Base-by-base conservation (phyloP, 2,113 vertebrate species). In the Prunella fulvescens region DNA sequence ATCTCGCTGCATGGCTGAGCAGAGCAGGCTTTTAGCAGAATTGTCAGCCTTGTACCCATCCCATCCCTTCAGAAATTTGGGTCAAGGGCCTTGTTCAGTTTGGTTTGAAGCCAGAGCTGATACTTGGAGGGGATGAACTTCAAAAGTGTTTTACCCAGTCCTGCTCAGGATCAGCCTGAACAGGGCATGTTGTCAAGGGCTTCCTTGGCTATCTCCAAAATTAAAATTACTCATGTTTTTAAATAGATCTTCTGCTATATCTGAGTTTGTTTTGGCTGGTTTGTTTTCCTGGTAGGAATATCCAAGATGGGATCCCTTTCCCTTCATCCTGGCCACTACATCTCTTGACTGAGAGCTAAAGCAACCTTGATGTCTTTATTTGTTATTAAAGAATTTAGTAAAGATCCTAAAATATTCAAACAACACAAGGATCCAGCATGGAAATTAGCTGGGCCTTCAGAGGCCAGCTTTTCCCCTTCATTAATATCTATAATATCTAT, bases 141-240 rank as follows among this genome's bases (percentile, higher is more conserved):
- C 42, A 37, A 19, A 50, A 44, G 22, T 56, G 35, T 39, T 88
- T 66, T 12, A 31, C 25, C 24, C 40, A 29, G 1, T 26, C 42
- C 57, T 48, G 28, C 51, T 47, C 81, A 67, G 76, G 76, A 40
- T 44, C 44, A 61, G 65, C 45, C 23, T 28, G 13, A 20, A 2
- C 0, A 0, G 14, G 14, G 11, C 9, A 14, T 1, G 0, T 13
- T 51, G n/a, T 31, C 4, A 2, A n/a, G 16, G 35, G 54, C 24
- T 87, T 77, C 60, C 37, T 33, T 78, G 53, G 14, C 19, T 31
- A 28, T 14, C 65, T 44, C 56, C 69, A 61, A 33, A 19, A 69
- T 73, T 51, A 56, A 73, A 60, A 39, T 29, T 1, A 5, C 8
- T 65, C 0, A 0, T 11, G 35, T 18, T 77, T 80, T 57, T 19